Percentiles rank a stretch among this genome's conserved stretches.
Evolutionary conservation across 2,113 vertebrate genomes (phyloP).

Genomic region (Spilogale gracilis): DNA sequence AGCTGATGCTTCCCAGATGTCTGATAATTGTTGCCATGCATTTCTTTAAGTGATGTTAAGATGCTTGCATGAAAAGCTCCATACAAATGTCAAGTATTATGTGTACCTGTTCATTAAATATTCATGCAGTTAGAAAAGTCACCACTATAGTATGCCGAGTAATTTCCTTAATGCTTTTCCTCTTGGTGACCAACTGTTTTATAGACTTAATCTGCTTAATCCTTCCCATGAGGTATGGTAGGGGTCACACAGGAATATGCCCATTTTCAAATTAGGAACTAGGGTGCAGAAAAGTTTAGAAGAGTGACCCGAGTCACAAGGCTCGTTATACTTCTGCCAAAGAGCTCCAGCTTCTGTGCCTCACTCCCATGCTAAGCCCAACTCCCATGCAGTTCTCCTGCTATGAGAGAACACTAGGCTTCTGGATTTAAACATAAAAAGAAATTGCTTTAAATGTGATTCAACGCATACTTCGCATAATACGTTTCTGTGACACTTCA

Average conservation of each 20-base stretch:
- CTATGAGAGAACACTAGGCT: neutral
- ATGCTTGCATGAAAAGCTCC: neutral
- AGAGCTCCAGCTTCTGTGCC: neutral
- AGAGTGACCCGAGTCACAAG: neutral
- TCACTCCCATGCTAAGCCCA: neutral
- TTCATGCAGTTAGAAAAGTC: conserved; percentile 13
- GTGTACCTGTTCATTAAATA: conserved; percentile 67
- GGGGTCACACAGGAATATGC: neutral
- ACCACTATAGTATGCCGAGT: neutral
- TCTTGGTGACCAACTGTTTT: conserved; percentile 56
- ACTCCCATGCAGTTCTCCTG: neutral
- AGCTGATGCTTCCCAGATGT: neutral
- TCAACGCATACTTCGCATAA: conserved; percentile 63
- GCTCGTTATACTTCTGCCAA: neutral
- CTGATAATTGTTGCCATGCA: neutral
- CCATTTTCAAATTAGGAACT: conserved; percentile 40
- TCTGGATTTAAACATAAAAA: conserved; percentile 60
- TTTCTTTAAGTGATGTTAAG: conserved; percentile 46
- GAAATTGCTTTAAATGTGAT: conserved; percentile 76
- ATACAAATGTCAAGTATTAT: conserved; percentile 48
- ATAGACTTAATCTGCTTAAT: conserved; percentile 18
- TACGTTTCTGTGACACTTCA: conserved; percentile 79
- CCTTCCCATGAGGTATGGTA: neutral
- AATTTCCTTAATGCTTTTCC: conserved; percentile 45
- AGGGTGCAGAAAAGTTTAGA: neutral